Evolutionary conservation across 2,888 invertebrate genomes (phyloP), one percentile per base, ranked within the genome.

Genomic region (Epinotia nisella): DNA sequence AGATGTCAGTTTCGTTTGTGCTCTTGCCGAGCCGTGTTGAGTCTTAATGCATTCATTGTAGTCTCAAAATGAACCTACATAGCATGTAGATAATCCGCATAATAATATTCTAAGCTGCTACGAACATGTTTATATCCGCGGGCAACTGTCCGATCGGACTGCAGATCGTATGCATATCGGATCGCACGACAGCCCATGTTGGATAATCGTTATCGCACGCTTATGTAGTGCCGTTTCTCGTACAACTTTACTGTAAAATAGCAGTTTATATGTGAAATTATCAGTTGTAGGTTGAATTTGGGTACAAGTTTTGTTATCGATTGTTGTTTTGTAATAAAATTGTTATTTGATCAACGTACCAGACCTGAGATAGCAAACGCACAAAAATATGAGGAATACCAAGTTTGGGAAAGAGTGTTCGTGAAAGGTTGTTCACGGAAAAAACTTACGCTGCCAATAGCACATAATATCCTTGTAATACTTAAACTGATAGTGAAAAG

Each of bases 161-260:
- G 39, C 39, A 19, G 64, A 66, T 66, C 55, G 56, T 56, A 21
- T 56, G 66, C 66, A 66, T 65, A 55, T 66, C 66, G 66, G 21
- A 56, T 41, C 39, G 66, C 21, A n/a, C 24, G 66, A 66, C 66
- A 56, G 39, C 53, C 21, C 10, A 66, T 29, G 62, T 49, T 45
- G 61, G 9, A 66, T 66, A 66, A 56, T 39, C 41, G 41, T 39
- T 66, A 66, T 66, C 66, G 53, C 35, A 13, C 9, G 56, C n/a
- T 58, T 21, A 39, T 17, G 19, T 55, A 21, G 39, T 29, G 29
- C 29, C 7, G 49, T n/a, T 2, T 49, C 49, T n/a, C 13, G 10
- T 29, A 13, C 24, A 62, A 9, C n/a, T n/a, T 49, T 49, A 45
- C 24, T 29, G 24, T 24, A 24, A 61, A 3, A 24, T 51, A 51